Evolutionary conservation across 2,888 invertebrate genomes (phyloP), one percentile per base, ranked within the genome.

Genomic region (Cosmopolites sordidus): DNA sequence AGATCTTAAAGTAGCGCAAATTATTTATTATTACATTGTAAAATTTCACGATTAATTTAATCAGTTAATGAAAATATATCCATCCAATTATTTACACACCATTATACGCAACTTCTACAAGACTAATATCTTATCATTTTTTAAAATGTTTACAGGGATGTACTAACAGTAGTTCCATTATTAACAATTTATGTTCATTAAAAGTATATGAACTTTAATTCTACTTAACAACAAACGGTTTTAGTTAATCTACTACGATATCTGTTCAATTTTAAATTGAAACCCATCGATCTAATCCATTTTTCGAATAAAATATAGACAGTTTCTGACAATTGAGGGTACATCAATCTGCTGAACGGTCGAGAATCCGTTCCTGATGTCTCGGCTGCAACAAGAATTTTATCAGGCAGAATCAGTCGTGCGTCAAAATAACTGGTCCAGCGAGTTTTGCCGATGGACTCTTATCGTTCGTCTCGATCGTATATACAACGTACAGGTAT

Each of bases 401-500:
- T 62, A 64, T 64, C 63, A 58, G 51, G 53, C 49, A 55, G 58
- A 62, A 58, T 62, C 63, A 64, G 59, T 66, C 66, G 64, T 64
- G 63, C 66, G 63, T 62, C 63, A 64, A 64, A 60, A 58, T 56
- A 63, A 63, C 64, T 62, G 60, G 64, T 63, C 62, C 62, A 62
- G 61, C 64, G 64, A 63, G 64, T 64, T 58, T 57, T 56, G 51
- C 55, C 54, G 47, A 52, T 58, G 56, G 58, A 48, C 51, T 43
- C 33, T 50, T 55, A 55, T 55, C 55, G 37, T 43, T 51, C n/a
- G 33, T 51, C 22, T 49, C 54, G 47, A 51, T 48, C 51, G 37
- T 12, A 11, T n/a, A 47, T 51, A 51, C 55, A 51, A 48, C 12
- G 50, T 51, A 51, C 55, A 51, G 51, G 51, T 50, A 42, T 38